Evolutionary conservation across 1,140 invertebrate genomes (phyloP).

Genomic region (Drosophila quadrilineata): DNA sequence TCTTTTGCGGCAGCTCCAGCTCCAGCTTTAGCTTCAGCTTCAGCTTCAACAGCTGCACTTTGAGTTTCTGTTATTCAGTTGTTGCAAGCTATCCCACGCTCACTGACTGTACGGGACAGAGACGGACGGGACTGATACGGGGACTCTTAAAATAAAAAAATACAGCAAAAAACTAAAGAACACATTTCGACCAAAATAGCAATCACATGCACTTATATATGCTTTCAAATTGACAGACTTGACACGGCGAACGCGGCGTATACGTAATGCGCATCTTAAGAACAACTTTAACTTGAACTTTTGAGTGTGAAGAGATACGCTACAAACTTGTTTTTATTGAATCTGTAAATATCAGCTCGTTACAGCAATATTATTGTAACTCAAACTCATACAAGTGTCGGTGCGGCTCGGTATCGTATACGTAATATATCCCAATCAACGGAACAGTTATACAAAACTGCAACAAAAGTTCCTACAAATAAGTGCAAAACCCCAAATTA

Average conservation of each 20-base stretch:
- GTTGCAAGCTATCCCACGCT: constrained; percentile 75
- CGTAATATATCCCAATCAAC: constrained; percentile 16
- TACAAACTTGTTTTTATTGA: not conserved
- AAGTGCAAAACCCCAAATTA: constrained; percentile 34
- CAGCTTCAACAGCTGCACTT: constrained; percentile 63
- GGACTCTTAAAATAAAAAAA: too few relatives aligned
- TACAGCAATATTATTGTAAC: too few relatives aligned
- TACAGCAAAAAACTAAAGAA: not conserved
- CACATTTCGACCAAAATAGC: constrained; percentile 3
- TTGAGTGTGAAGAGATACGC: not conserved
- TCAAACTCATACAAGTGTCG: constrained; percentile 1
- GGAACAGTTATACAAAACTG: not conserved
- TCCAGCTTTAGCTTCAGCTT: constrained; percentile 46
- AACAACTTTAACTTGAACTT: constrained; percentile 1
- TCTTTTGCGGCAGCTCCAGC: constrained; percentile 56
- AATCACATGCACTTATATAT: not conserved
- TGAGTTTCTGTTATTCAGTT: constrained; percentile 71
- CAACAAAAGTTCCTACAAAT: constrained; percentile 54
- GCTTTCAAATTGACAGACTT: constrained; percentile 18
- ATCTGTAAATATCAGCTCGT: too few relatives aligned
- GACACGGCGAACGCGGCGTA: constrained; percentile 21
- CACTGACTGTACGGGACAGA: constrained; percentile 56
- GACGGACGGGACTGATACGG: constrained; percentile 61
- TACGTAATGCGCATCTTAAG: constrained; percentile 30
- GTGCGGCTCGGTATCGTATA: constrained; percentile 34